A percentile compares a stretch with the other conserved stretches of the same genome.
phyloP scores from a whole-genome alignment of 2,888 invertebrate species.

The Caenorhabditis sp. region DNA sequence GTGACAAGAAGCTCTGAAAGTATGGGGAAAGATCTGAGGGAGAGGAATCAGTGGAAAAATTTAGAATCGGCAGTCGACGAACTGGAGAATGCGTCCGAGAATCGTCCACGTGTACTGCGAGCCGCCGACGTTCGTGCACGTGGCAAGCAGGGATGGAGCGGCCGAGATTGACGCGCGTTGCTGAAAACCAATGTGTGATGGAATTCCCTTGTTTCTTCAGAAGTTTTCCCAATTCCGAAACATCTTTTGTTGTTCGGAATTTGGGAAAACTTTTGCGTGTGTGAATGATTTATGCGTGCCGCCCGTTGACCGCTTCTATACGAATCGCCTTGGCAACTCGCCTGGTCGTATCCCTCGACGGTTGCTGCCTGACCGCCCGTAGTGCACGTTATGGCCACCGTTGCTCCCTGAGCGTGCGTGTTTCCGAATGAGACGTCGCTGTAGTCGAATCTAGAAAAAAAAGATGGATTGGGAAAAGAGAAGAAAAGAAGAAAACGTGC shows the following conservation, averaged over 20 bases:
- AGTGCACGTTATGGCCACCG: constrained; percentile 78
- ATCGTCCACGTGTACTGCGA: constrained; percentile 79
- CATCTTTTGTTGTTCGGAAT: not conserved
- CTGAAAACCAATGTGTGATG: constrained; percentile 58
- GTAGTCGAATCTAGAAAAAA: constrained; percentile 75
- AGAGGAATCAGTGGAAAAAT: constrained; percentile 1
- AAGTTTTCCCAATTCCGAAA: not conserved
- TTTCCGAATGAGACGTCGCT: constrained; percentile 78
- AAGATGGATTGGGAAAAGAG: not conserved
- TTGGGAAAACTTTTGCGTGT: not conserved
- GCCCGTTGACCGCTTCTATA: constrained; percentile 5
- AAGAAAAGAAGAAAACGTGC: not conserved
- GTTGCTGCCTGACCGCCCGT: constrained; percentile 78
- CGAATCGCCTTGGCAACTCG: constrained; percentile 15
- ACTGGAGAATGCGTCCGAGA: constrained; percentile 77
- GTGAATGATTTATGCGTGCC: constrained; percentile 8
- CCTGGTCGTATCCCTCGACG: constrained; percentile 79
- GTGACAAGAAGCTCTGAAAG: not conserved
- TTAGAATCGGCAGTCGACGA: constrained; percentile 78
- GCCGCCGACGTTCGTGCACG: constrained; percentile 78
- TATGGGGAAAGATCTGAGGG: constrained; percentile 17
- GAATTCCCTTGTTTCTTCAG: too few relatives aligned
- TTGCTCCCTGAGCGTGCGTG: constrained; percentile 78
- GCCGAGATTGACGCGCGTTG: constrained; percentile 78
- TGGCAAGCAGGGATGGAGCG: constrained; percentile 76